These are phyloP conservation scores for Myotis daubentonii DNA, from an alignment of 2,797 vertebrate species.

Conservation along the genomic window DNA sequence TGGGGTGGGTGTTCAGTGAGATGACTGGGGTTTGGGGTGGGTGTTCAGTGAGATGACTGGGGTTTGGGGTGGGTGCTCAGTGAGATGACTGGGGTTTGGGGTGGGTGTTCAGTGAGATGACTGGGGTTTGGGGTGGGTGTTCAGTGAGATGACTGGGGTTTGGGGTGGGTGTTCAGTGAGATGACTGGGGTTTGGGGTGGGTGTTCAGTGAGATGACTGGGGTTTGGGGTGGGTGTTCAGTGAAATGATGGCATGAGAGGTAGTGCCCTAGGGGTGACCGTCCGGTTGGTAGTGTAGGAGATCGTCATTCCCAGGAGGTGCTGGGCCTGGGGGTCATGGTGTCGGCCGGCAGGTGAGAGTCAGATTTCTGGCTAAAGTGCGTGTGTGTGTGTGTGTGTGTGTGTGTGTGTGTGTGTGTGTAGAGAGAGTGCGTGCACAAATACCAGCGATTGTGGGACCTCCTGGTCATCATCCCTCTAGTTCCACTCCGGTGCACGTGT, in stretches of 20 bases:
- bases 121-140: too few species aligned
- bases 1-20: too few species aligned
- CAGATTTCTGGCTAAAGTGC: background rate
- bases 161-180: too few species aligned
- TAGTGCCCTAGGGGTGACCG: accelerated
- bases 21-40: too few species aligned
- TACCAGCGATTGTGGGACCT: background rate
- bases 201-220: too few species aligned
- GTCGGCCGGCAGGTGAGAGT: accelerated
- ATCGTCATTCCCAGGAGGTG: background rate
- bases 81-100: too few species aligned
- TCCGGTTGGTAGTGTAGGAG: accelerated
- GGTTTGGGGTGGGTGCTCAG: too few species aligned
- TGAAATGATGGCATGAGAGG: background rate
- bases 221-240: too few species aligned
- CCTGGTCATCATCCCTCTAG: accelerated
- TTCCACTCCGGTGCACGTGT: accelerated
- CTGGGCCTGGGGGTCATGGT: accelerated
- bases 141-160: too few species aligned
- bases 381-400: background rate
- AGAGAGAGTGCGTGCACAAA: too few species aligned
- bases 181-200: too few species aligned
- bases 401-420: background rate
- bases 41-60: accelerated
- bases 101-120: too few species aligned